Evolutionary conservation across 2,888 invertebrate species (phyloP).

Genomic region (Osmoderma eremita): DNA sequence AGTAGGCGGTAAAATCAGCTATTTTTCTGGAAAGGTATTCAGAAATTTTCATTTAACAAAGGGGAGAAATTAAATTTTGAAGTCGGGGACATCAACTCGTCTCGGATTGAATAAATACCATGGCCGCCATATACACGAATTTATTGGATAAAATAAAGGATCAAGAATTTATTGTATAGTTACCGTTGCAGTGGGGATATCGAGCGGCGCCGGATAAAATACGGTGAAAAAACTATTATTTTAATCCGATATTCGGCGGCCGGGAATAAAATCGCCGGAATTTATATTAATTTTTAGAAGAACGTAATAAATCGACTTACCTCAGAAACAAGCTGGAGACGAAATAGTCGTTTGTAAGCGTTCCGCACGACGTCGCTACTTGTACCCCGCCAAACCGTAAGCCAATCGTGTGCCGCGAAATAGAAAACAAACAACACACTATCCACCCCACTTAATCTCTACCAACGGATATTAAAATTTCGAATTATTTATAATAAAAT

Average conservation of each 20-base stretch:
- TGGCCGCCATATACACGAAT: constrained; percentile 59
- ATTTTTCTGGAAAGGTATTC: constrained; percentile 50
- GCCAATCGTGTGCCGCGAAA: constrained; percentile 53
- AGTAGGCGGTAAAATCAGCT: constrained; percentile 55
- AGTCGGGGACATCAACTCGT: constrained; percentile 49
- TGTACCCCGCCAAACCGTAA: constrained; percentile 59
- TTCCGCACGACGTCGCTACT: constrained; percentile 58
- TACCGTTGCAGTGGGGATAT: constrained; percentile 50
- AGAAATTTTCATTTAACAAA: constrained; percentile 39
- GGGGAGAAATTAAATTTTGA: constrained; percentile 60
- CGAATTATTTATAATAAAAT: constrained; percentile 32
- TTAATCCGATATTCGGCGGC: constrained; percentile 53
- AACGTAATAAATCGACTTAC: constrained; percentile 59
- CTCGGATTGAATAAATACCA: constrained; percentile 52
- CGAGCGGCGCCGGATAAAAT: constrained; percentile 57
- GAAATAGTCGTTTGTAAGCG: constrained; percentile 54
- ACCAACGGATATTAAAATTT: constrained; percentile 46
- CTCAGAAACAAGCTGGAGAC: constrained; percentile 48
- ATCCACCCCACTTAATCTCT: constrained; percentile 48
- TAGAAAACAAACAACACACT: constrained; percentile 52
- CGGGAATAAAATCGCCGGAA: constrained; percentile 57
- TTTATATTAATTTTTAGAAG: constrained; percentile 60
- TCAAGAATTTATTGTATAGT: constrained; percentile 58
- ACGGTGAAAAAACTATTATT: constrained; percentile 61
- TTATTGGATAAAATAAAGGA: constrained; percentile 56